Percentiles rank a stretch among this genome's conserved stretches.
phyloP scores from a whole-genome alignment of 2,797 vertebrate genomes.

The Falco columbarius region DNA sequence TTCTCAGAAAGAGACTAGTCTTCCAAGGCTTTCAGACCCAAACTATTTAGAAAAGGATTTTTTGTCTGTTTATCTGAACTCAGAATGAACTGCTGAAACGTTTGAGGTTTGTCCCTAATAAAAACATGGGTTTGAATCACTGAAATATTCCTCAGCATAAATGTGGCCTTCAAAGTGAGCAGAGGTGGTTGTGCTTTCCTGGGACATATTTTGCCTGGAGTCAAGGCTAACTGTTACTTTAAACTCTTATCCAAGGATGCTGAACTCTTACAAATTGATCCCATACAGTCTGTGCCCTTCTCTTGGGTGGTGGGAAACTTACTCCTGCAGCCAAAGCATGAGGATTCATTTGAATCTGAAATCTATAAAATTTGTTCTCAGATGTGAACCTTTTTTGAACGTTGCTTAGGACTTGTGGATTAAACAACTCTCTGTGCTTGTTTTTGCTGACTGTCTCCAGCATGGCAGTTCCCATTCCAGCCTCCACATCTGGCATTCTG shows the following conservation, averaged over 20 bases:
- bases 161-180: background rate
- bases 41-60: conserved; percentile 31
- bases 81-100: background rate
- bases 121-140: background rate
- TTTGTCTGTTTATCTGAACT: conserved; percentile 55
- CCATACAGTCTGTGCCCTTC: background rate
- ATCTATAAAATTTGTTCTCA: background rate
- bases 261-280: background rate
- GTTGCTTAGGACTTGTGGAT: background rate
- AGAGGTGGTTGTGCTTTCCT: background rate
- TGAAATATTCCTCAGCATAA: background rate
- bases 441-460: background rate
- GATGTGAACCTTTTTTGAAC: background rate
- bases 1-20: background rate
- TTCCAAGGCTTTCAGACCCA: background rate
- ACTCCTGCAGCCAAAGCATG: background rate
- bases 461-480: background rate
- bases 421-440: accelerated
- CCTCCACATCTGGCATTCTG: background rate
- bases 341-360: background rate
- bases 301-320: background rate
- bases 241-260: background rate
- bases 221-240: background rate
- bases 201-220: background rate
- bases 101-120: conserved; percentile 43